Percentiles rank a stretch among this genome's conserved stretches.
phyloP scores from a whole-genome alignment of 2,113 vertebrate genomes.

The Stomatorhinus ivindoensis region DNA sequence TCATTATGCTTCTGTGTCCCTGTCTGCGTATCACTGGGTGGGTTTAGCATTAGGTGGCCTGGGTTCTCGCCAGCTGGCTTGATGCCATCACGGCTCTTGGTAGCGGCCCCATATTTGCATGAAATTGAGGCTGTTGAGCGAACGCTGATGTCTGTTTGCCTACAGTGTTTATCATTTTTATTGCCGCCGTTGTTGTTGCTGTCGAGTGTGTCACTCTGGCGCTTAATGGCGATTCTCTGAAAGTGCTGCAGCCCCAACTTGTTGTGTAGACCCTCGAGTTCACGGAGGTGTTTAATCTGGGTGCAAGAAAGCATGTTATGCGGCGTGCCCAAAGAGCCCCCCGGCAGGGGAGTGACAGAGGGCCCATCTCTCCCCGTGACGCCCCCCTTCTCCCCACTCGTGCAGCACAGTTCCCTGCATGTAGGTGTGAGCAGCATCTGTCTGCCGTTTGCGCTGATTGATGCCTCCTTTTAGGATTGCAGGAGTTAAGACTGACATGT shows the following conservation, averaged over 20 bases:
- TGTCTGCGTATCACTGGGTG: neutral
- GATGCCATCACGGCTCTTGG: neutral
- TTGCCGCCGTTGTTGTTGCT: conserved; percentile 1
- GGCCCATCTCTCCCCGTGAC: conserved; percentile 24
- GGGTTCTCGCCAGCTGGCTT: neutral
- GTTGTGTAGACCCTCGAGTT: neutral
- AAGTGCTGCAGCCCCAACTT: neutral
- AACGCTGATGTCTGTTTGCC: conserved; percentile 9
- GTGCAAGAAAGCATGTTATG: neutral
- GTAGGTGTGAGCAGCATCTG: neutral
- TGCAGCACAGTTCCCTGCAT: neutral
- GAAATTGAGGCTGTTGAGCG: conserved; percentile 19
- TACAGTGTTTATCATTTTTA: conserved; percentile 7
- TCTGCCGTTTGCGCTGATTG: neutral
- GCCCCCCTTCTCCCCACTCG: neutral
- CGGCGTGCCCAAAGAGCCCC: neutral
- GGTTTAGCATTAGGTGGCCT: neutral
- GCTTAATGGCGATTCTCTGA: conserved; percentile 4
- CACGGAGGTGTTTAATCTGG: neutral
- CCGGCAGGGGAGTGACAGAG: neutral
- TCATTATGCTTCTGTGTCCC: neutral
- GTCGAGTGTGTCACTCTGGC: neutral
- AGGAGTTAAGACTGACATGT: conserved; percentile 7
- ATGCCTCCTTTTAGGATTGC: neutral
- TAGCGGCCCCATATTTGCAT: neutral